Conservation (phyloP, 2,797 vertebrate species). For the Ctenochaetus hawaiiensis region DNA sequence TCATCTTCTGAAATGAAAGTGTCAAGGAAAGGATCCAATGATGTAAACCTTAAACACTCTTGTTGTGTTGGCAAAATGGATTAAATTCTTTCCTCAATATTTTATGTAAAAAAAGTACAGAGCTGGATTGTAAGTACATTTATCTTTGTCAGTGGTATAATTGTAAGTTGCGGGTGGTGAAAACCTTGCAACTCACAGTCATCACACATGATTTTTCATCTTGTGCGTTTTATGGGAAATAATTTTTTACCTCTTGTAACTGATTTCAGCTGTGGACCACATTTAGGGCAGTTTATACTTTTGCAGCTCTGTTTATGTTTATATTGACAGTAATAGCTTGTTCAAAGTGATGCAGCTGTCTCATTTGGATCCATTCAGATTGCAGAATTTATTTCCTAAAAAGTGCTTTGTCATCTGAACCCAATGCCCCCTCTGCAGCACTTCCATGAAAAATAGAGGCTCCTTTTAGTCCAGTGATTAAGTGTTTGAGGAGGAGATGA, state of each 20-base stretch:
- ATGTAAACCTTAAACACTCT: neutral
- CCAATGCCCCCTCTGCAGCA: slow-evolving; percentile 37
- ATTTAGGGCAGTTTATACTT: neutral
- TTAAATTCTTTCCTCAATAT: no score
- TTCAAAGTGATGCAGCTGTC: neutral
- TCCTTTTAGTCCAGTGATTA: neutral
- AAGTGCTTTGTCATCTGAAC: slow-evolving; percentile 26
- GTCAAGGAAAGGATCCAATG: neutral
- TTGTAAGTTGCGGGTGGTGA: neutral
- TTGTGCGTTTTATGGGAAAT: neutral
- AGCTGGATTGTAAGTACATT: neutral
- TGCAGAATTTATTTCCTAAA: neutral
- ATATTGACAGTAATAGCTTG: neutral
- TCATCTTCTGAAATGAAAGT: no score
- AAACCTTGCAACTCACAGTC: neutral
- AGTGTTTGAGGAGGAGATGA: neutral
- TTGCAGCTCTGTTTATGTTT: neutral
- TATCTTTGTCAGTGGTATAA: neutral
- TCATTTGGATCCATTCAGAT: neutral
- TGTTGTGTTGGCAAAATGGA: no score
- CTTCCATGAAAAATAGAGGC: slow-evolving; percentile 21
- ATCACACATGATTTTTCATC: neutral
- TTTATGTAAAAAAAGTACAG: neutral
- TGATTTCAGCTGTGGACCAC: neutral
- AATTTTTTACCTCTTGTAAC: neutral